phyloP scores from a whole-genome alignment of 2,797 vertebrate species.

The Crypturellus tataupa region DNA sequence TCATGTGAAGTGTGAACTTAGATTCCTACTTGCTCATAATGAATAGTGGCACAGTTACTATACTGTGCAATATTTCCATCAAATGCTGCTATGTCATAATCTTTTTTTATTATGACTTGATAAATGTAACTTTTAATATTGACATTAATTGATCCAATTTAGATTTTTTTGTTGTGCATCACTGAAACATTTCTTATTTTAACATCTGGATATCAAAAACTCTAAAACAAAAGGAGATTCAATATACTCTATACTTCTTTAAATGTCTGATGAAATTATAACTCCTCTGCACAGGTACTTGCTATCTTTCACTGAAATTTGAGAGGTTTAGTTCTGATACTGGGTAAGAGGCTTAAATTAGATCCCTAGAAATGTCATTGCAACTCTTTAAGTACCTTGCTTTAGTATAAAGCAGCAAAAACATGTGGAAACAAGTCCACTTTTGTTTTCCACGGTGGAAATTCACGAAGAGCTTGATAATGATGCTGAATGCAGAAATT shows the following conservation, averaged over 20 bases:
- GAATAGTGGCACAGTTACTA: background rate
- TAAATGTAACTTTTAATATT: background rate
- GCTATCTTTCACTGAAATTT: background rate
- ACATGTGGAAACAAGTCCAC: background rate
- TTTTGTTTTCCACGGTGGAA: background rate
- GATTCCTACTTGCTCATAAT: background rate
- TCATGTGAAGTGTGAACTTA: background rate
- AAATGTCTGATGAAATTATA: background rate
- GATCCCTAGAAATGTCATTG: background rate
- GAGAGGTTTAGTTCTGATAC: background rate
- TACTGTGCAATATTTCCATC: background rate
- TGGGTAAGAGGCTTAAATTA: background rate
- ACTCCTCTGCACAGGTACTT: background rate
- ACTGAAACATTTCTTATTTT: background rate
- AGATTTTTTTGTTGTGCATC: background rate
- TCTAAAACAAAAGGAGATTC: background rate
- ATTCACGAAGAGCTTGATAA: background rate
- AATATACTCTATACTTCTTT: background rate
- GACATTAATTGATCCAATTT: background rate
- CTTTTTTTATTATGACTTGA: background rate
- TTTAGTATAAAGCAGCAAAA: background rate
- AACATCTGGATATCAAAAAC: background rate
- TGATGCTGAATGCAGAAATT: background rate
- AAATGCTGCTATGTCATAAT: background rate
- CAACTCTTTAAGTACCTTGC: background rate